Percentiles rank a stretch among this genome's conserved stretches.
Conservation (phyloP, 2,888 invertebrate species). For the Dendrolimus pini region DNA sequence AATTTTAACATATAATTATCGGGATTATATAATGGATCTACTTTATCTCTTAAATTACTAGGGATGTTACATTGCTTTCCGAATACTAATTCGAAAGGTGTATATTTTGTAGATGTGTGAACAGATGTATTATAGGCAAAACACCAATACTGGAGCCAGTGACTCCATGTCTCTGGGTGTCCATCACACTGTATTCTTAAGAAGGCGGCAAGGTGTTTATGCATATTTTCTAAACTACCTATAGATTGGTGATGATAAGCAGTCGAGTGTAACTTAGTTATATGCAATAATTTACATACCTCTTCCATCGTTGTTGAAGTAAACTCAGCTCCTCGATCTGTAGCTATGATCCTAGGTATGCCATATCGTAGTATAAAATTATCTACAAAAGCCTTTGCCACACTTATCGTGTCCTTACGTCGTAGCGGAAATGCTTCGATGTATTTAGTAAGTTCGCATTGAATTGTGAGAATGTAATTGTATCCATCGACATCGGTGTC, state of each 20-base stretch:
- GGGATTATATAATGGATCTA: slow-evolving; percentile 13
- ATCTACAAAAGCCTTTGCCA: slow-evolving; percentile 5
- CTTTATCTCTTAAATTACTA: slow-evolving; percentile 8
- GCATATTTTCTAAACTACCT: slow-evolving; percentile 12
- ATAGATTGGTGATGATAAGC: slow-evolving; percentile 13
- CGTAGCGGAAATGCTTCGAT: slow-evolving; percentile 7
- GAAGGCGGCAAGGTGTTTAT: slow-evolving; percentile 9
- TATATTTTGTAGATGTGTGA: slow-evolving; percentile 10
- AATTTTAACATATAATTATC: too few species aligned
- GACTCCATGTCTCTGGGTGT: slow-evolving; percentile 13
- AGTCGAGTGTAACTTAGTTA: slow-evolving; percentile 9
- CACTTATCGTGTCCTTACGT: slow-evolving; percentile 2
- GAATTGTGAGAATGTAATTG: slow-evolving; percentile 8
- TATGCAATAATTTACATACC: slow-evolving; percentile 8
- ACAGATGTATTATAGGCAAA: slow-evolving; percentile 16
- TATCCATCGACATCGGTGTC: slow-evolving; percentile 1
- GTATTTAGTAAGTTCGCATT: slow-evolving; percentile 7
- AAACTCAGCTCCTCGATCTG: slow-evolving; percentile 10
- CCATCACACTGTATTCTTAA: slow-evolving; percentile 7
- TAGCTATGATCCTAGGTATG: slow-evolving; percentile 4
- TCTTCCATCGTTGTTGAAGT: slow-evolving; percentile 8
- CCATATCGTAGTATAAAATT: slow-evolving; percentile 9
- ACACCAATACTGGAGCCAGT: slow-evolving; percentile 17
- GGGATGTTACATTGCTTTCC: slow-evolving; percentile 11
- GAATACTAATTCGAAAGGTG: slow-evolving; percentile 14